A percentile compares a stretch with the other conserved stretches of the same genome.
phyloP scores from a whole-genome alignment of 2,797 vertebrate species.

The Ctenopoma multispine region DNA sequence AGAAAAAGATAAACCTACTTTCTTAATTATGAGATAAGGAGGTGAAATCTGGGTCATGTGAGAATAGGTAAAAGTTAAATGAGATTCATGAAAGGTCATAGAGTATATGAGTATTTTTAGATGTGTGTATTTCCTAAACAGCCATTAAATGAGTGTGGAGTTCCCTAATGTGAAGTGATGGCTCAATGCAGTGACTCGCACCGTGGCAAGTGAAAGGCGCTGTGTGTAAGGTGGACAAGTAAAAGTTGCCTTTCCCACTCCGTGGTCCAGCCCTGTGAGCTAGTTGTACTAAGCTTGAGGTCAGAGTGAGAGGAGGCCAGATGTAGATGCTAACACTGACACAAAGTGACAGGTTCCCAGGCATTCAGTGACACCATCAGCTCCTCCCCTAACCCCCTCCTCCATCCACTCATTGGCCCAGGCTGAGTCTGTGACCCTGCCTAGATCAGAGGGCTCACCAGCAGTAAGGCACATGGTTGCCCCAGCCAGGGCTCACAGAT shows the following conservation, averaged over 20 bases:
- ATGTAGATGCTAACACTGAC: constrained; percentile 80
- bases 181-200: constrained; percentile 13
- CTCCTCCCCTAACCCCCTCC: constrained; percentile 40
- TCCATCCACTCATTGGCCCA: constrained; percentile 66
- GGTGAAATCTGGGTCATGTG: neutral
- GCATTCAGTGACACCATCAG: constrained; percentile 80
- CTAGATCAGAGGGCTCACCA: constrained; percentile 68
- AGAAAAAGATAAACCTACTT: neutral
- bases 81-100: constrained; percentile 8
- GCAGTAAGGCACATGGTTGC: constrained; percentile 58
- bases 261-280: constrained; percentile 71
- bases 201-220: constrained; percentile 28
- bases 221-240: constrained; percentile 56
- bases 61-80: neutral
- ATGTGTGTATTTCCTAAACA: constrained; percentile 19
- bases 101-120: constrained; percentile 27
- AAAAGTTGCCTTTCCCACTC: constrained; percentile 59
- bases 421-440: constrained; percentile 77
- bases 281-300: constrained; percentile 70
- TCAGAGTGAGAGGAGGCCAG: constrained; percentile 77
- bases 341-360: constrained; percentile 85
- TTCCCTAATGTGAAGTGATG: constrained; percentile 34
- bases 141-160: constrained; percentile 11
- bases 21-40: neutral
- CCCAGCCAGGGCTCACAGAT: constrained; percentile 51